Evolutionary conservation across 1,140 invertebrate species (phyloP).

Genomic region (Tetramorium alpestre): DNA sequence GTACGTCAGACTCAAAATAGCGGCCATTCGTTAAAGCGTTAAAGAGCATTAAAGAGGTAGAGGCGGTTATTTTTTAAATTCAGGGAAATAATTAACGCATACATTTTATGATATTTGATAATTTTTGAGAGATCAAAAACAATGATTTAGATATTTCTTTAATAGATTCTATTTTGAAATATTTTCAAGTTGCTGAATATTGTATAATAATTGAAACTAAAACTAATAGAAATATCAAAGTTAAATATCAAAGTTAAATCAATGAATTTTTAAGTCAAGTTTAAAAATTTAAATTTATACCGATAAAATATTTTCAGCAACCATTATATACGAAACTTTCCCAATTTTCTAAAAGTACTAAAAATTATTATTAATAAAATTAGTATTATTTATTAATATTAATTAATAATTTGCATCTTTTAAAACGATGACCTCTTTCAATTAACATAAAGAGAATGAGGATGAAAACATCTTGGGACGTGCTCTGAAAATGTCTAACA

Average conservation of each 20-base stretch:
- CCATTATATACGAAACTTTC: not conserved
- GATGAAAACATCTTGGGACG: slow-evolving; percentile 6
- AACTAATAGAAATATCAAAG: not conserved
- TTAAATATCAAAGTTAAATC: not conserved
- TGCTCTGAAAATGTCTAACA: slow-evolving; percentile 16
- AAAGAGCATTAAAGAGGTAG: slow-evolving; percentile 15
- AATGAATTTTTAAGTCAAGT: not conserved
- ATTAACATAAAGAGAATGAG: not conserved
- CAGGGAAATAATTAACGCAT: not conserved
- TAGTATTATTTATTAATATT: too few relatives aligned
- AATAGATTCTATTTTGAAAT: not conserved
- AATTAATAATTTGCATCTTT: not conserved
- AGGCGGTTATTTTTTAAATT: slow-evolving; percentile 2
- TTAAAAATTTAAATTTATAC: not conserved
- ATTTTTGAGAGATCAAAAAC: not conserved
- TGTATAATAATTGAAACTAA: not conserved
- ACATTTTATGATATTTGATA: not conserved
- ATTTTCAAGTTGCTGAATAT: not conserved
- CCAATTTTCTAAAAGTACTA: too few relatives aligned
- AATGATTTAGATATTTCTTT: not conserved
- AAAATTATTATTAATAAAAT: too few relatives aligned
- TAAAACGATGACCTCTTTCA: not conserved
- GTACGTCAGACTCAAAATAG: not conserved
- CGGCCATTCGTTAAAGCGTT: not conserved
- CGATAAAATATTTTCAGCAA: not conserved